These are phyloP conservation scores for Melinaea menophilus DNA, from an alignment of 2,888 invertebrate genomes.

Conservation along the genomic window DNA sequence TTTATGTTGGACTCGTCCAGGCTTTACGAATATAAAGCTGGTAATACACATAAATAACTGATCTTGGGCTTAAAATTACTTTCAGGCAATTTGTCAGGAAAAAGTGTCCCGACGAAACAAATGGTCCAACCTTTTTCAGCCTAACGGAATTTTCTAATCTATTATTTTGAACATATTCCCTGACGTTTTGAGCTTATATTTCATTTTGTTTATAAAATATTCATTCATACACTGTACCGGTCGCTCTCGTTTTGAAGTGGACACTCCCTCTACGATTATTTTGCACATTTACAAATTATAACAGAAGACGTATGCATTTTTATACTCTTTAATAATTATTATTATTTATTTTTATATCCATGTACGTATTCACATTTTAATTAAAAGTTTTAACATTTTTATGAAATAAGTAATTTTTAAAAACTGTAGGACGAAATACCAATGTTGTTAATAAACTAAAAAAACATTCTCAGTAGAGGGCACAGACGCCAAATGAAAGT, in stretches of 20 bases:
- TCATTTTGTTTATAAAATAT: conserved; percentile 6
- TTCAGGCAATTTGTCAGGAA: conserved; percentile 72
- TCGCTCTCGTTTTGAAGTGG: neutral
- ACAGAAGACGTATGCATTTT: no score
- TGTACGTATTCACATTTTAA: no score
- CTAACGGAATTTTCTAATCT: conserved; percentile 63
- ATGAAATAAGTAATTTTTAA: no score
- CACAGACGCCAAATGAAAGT: no score
- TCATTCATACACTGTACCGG: conserved; percentile 2
- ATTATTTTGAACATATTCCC: conserved; percentile 44
- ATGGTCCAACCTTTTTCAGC: conserved; percentile 66
- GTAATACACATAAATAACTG: conserved; percentile 68
- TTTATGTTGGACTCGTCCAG: conserved; percentile 22
- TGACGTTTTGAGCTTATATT: conserved; percentile 8
- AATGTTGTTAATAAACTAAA: no score
- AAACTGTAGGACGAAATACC: no score
- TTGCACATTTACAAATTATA: no score
- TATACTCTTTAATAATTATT: no score
- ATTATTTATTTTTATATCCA: no score
- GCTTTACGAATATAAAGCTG: conserved; percentile 31
- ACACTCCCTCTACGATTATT: no score
- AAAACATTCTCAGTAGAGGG: no score
- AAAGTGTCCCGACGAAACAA: conserved; percentile 65
- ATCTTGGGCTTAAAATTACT: conserved; percentile 70
- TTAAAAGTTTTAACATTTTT: no score